Percentiles rank a stretch among this genome's conserved stretches.
Conservation (phyloP, 1,140 invertebrate genomes). For the Cydia splendana region DNA sequence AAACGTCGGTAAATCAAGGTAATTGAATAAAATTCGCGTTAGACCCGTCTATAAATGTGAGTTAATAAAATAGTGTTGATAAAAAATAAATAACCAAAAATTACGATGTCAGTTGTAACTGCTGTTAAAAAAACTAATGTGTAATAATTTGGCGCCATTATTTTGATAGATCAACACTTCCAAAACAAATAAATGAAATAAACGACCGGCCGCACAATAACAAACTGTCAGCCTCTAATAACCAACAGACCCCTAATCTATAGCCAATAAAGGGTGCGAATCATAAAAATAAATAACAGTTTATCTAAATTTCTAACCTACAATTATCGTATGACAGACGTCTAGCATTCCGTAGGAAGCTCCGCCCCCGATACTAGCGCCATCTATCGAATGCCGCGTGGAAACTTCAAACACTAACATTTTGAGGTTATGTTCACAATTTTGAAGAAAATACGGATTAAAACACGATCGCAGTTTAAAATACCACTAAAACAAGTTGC, state of each 20-base stretch:
- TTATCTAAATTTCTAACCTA: slow-evolving; percentile 51
- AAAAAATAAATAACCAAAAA: no score
- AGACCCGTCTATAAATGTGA: no score
- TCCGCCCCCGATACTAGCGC: slow-evolving; percentile 53
- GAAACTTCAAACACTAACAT: slow-evolving; percentile 36
- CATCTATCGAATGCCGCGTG: slow-evolving; percentile 50
- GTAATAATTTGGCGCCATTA: background rate
- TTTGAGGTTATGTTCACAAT: slow-evolving; percentile 58
- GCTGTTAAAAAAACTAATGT: background rate
- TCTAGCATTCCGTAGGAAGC: slow-evolving; percentile 47
- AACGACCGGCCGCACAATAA: background rate
- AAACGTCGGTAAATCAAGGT: no score
- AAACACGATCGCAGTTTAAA: background rate
- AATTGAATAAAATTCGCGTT: no score
- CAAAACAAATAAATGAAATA: background rate
- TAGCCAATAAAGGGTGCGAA: slow-evolving; percentile 20
- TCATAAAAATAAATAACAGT: slow-evolving; percentile 43
- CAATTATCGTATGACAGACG: slow-evolving; percentile 50
- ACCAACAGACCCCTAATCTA: background rate
- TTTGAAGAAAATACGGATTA: background rate
- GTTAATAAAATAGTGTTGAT: no score
- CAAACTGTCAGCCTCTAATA: slow-evolving; percentile 17
- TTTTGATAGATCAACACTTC: background rate
- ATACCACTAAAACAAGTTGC: background rate
- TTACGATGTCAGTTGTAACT: background rate